Evolutionary conservation across 23 tunicate species (phyloP).

Genomic region (Diplosoma virens): DNA sequence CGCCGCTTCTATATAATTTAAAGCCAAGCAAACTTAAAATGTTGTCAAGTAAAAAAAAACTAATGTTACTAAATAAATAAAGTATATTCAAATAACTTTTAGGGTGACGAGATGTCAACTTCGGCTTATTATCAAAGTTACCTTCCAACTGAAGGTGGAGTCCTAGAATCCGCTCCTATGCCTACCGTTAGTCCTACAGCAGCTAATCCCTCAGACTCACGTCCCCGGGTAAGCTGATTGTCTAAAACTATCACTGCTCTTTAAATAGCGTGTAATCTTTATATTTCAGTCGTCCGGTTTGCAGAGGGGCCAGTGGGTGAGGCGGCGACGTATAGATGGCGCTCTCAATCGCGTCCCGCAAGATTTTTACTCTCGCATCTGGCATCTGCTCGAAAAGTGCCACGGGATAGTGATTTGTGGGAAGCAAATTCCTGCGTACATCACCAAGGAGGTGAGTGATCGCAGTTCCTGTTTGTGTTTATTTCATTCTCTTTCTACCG

Average conservation of each 20-base stretch:
- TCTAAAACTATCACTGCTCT: not conserved
- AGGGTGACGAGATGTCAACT: no score
- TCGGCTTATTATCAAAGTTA: no score
- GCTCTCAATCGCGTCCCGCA: slow-evolving; percentile 91
- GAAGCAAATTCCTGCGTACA: slow-evolving; percentile 72
- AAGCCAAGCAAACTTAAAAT: no score
- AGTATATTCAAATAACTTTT: no score
- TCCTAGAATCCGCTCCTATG: no score
- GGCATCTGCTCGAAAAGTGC: slow-evolving; percentile 85
- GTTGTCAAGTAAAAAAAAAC: no score
- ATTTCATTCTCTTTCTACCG: no score
- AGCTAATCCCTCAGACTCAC: not conserved
- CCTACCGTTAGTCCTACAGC: not conserved
- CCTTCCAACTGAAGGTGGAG: no score
- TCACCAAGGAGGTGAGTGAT: slow-evolving; percentile 76
- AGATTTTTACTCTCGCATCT: slow-evolving; percentile 73
- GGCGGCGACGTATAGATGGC: slow-evolving; percentile 89
- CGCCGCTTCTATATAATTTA: no score
- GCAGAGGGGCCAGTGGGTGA: slow-evolving; percentile 83
- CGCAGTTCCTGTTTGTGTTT: no score
- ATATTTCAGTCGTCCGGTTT: slow-evolving; percentile 60
- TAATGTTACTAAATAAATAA: no score
- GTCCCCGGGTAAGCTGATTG: not conserved
- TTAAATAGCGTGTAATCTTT: not conserved
- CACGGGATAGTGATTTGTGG: slow-evolving; percentile 72